phyloP scores from a whole-genome alignment of 2,113 vertebrate genomes.

The Microcebus murinus region DNA sequence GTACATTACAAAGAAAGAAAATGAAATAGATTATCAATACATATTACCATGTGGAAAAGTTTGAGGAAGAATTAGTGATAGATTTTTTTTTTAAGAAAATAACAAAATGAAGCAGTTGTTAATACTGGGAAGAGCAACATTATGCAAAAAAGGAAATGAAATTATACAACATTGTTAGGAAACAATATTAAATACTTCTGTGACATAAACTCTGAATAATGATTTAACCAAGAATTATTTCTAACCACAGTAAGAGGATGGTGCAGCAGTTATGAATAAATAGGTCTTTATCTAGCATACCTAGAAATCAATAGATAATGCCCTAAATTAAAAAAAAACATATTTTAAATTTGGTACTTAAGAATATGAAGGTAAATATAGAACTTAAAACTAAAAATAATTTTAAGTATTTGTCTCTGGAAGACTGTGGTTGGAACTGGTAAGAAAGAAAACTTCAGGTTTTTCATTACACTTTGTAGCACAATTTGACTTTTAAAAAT shows the following conservation, averaged over 20 bases:
- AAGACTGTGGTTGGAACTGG: not conserved
- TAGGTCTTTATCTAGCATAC: not conserved
- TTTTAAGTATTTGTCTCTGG: not conserved
- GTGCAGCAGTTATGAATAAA: not conserved
- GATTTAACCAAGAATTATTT: not conserved
- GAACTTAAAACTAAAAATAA: not conserved
- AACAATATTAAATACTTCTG: not conserved
- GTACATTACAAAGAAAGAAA: not conserved
- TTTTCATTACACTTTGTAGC: not conserved
- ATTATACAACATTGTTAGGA: not conserved
- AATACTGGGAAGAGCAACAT: not conserved
- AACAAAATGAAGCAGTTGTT: not conserved
- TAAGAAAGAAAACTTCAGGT: not conserved
- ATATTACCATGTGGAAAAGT: not conserved
- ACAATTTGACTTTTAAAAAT: not conserved
- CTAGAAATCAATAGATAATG: not conserved
- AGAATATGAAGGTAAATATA: not conserved
- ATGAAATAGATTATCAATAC: not conserved
- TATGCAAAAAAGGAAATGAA: not conserved
- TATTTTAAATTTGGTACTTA: not conserved
- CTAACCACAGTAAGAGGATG: not conserved
- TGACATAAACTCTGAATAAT: constrained; percentile 6
- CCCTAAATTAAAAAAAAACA: not conserved
- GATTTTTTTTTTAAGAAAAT: not conserved
- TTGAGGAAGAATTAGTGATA: not conserved